phyloP scores from a whole-genome alignment of 2,888 invertebrate species.

The Encarsia formosa region DNA sequence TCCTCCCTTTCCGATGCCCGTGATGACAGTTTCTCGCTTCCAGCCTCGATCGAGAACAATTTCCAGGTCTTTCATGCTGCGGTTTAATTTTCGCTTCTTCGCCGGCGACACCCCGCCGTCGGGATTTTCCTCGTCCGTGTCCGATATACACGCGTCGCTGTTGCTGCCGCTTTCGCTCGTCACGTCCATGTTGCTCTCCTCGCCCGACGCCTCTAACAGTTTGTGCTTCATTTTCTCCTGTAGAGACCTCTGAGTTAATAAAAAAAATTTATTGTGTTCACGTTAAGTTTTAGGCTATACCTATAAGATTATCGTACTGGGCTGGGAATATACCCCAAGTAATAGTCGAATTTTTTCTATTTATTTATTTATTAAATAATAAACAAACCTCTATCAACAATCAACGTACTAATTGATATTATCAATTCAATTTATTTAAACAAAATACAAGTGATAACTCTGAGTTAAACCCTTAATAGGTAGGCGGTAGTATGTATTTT shows the following conservation, averaged over 20 bases:
- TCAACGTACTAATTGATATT: no score
- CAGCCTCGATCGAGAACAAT: conserved; percentile 63
- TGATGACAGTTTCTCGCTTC: conserved; percentile 89
- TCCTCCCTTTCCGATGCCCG: conserved; percentile 80
- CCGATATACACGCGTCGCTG: conserved; percentile 47
- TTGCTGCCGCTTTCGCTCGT: conserved; percentile 50
- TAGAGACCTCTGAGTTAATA: conserved; percentile 44
- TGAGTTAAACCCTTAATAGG: no score
- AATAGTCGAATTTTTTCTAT: no score
- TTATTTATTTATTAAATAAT: no score
- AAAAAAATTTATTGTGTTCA: conserved; percentile 12
- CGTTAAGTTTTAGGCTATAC: no score
- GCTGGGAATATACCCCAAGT: no score
- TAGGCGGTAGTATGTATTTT: no score
- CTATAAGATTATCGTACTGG: no score
- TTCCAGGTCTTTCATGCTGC: conserved; percentile 47
- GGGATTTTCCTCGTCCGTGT: conserved; percentile 48
- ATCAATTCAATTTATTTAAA: no score
- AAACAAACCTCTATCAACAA: no score
- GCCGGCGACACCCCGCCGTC: conserved; percentile 44
- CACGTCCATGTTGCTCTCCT: conserved; percentile 50
- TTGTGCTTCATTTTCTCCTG: conserved; percentile 52
- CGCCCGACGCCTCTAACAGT: conserved; percentile 47
- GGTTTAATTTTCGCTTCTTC: conserved; percentile 47
- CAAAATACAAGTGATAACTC: no score